Base-by-base conservation (phyloP, 2,797 vertebrate genomes). In the Carduelis carduelis region DNA sequence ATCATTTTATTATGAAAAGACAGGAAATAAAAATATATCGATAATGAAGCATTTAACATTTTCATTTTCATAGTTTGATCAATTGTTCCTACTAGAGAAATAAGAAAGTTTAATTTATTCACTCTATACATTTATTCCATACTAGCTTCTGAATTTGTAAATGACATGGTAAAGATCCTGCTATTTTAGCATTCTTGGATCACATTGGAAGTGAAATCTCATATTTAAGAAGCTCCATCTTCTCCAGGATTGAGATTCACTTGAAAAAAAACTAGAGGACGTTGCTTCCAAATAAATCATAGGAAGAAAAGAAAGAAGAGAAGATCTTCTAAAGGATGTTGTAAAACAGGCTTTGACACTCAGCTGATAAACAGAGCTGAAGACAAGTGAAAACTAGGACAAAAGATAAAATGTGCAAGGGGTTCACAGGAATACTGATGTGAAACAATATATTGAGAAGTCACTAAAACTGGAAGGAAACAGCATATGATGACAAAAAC, bases 291-390 rank as follows among this genome's bases (percentile, higher is more conserved):
- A 66, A 91, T 53, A 89, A 89, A 80, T 85, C 5, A 8, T 20
- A 83, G 65, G 24, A 23, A 55, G 0, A 3, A 22, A 15, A 43
- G 19, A 57, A 85, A 44, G 27, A 60, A 1, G 41, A 94, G 55
- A 63, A 66, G 14, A 74, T 82, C 59, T 69, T 63, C 43, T 79
- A 66, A 82, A 76, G 56, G 26, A 46, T 66, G 47, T 63, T 4
- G 16, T 91, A 95, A 92, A 95, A 72, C 37, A 87, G 34, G 18
- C 32, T 89, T 83, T 92, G 87, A 80, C 96, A 85, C 32, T 44
- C 74, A 85, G 41, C 64, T 90, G 75, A 91, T 91, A 93, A 96
- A 92, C 41, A 83, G 34, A 91, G 60, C 37, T 82, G 56, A 74
- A 84, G 55, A 79, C 79, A 89, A 91, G 61, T 41, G 76, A 90